These are phyloP conservation scores for Leptinotarsa defecta DNA, from an alignment of 1,140 invertebrate genomes.

Conservation along the genomic window DNA sequence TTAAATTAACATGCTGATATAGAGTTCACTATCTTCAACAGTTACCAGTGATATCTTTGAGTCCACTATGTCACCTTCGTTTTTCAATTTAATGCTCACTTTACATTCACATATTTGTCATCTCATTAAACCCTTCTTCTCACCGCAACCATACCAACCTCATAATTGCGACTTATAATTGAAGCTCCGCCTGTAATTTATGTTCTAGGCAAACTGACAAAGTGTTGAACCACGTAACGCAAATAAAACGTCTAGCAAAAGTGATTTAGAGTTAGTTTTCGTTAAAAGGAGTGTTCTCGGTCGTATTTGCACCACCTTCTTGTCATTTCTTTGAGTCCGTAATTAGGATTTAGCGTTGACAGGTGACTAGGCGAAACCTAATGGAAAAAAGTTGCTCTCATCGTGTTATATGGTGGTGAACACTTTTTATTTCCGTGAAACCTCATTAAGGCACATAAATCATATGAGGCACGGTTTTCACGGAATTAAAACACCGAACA, in stretches of 20 bases:
- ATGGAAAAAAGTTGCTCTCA: slow-evolving; percentile 8
- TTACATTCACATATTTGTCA: background rate
- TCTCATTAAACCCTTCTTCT: background rate
- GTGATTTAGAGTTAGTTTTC: slow-evolving; percentile 10
- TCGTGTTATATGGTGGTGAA: background rate
- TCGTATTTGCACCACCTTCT: background rate
- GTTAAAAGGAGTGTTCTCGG: background rate
- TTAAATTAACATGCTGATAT: no score
- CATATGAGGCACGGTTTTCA: background rate
- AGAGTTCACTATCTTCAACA: no score
- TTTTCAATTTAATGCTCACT: background rate
- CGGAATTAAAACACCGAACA: background rate
- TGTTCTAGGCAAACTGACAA: slow-evolving; percentile 8
- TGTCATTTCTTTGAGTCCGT: slow-evolving; percentile 1
- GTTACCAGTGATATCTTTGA: no score
- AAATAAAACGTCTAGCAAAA: slow-evolving; percentile 16
- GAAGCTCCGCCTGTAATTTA: slow-evolving; percentile 9
- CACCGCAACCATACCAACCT: background rate
- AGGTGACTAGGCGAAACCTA: background rate
- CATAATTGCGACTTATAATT: slow-evolving; percentile 2
- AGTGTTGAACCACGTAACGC: slow-evolving; percentile 7
- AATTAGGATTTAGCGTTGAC: slow-evolving; percentile 18
- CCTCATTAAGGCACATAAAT: background rate
- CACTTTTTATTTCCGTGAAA: background rate
- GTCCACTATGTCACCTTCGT: background rate